These are phyloP conservation scores for Prionailurus viverrinus DNA, from an alignment of 2,113 vertebrate species.

Conservation along the genomic window DNA sequence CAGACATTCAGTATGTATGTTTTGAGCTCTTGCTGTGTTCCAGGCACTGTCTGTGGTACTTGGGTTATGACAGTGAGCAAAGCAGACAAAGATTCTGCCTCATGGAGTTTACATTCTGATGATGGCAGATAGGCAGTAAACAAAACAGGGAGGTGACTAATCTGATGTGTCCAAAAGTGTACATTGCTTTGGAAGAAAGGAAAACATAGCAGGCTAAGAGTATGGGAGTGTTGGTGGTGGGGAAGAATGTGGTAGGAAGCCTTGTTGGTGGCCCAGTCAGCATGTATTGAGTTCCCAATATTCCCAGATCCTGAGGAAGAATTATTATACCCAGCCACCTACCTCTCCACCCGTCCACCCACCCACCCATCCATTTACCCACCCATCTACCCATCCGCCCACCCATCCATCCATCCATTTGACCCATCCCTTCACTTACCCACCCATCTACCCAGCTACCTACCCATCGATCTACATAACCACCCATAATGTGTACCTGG, in stretches of 20 bases:
- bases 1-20: background rate
- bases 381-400: too few species aligned
- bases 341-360: background rate
- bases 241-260: background rate
- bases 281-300: background rate
- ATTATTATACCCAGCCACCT: background rate
- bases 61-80: background rate
- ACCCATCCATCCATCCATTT: too few species aligned
- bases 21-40: background rate
- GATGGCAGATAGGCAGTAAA: background rate
- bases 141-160: background rate
- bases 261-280: background rate
- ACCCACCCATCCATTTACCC: too few species aligned
- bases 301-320: background rate
- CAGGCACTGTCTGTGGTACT: background rate
- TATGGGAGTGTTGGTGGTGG: background rate
- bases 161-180: background rate
- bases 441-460: too few species aligned
- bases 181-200: background rate
- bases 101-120: background rate
- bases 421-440: background rate
- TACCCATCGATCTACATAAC: background rate
- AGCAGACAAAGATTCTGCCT: background rate
- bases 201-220: background rate
- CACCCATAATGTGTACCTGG: background rate